Conservation (phyloP, 37 sponge, comb jelly and placozoan species). For the Hormiphora californensis region DNA sequence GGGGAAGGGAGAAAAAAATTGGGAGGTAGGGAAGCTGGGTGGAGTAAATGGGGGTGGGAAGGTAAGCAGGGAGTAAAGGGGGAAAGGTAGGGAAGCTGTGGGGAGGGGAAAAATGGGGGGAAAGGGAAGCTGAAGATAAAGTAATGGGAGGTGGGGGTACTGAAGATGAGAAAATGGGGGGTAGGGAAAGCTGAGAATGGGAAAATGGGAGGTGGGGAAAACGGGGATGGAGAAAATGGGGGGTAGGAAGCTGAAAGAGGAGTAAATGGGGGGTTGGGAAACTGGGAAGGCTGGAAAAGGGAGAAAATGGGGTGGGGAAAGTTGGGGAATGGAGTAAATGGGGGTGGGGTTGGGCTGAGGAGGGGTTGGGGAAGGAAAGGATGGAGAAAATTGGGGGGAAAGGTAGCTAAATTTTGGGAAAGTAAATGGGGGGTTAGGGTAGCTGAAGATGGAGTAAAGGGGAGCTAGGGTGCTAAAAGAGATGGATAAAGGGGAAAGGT, state of each 20-base stretch:
- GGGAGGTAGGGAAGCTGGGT: neutral
- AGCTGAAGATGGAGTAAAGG: too few species aligned
- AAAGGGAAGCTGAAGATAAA: neutral
- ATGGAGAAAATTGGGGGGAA: too few species aligned
- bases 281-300: neutral
- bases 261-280: neutral
- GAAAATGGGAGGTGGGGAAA: neutral
- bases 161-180: neutral
- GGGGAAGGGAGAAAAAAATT: neutral
- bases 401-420: too few species aligned
- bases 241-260: neutral
- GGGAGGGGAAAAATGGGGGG: neutral
- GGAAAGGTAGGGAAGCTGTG: neutral
- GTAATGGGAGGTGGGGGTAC: neutral
- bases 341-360: neutral
- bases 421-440: too few species aligned
- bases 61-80: neutral
- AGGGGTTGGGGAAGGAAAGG: neutral
- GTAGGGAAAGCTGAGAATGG: neutral
- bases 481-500: too few species aligned
- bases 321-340: neutral
- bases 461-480: too few species aligned
- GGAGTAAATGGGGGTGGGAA: neutral
- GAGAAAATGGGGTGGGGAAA: neutral
- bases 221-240: neutral